Base-by-base conservation (phyloP, 2,113 vertebrate genomes). In the Malaclemys terrapin region DNA sequence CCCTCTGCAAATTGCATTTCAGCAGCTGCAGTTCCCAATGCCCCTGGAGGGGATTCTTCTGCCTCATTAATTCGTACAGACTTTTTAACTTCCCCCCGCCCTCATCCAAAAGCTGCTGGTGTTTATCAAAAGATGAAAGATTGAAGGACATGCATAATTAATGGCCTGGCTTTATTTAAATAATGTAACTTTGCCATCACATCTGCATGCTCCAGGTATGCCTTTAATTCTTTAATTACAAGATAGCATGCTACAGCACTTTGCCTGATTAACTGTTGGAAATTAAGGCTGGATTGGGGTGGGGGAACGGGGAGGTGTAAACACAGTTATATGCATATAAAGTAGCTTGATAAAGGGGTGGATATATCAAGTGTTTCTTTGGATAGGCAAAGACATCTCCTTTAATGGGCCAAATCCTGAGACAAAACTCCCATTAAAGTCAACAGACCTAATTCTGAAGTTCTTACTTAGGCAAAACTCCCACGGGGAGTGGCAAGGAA, bases 191-290 rank as follows among this genome's bases (percentile, higher is more conserved):
- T 96, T 80, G 83, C 88, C 80, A 29, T 85, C 47, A 27, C 91
- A 84, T 94, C 86, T 88, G 91, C 92, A 91, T 96, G 96, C 89
- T 56, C 62, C 93, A 96, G 94, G 94, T 96, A 91, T 2, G 50
- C 89, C 79, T 94, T 93, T 96, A 96, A 95, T 97, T 96, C 94
- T 90, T 93, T 94, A 96, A 97, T 96, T 96, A 95, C 81, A 93
- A 79, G 81, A 75, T 85, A 95, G 91, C 5, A 3, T 72, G 84
- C 89, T 56, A 75, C 81, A 38, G 76, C 9, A 82, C 92, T 89
- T 35, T 65, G 72, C 89, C 90, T 93, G 91, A 96, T 96, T 89
- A 96, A 84, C 85, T 78, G 93, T 14, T 50, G 72, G 76, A 89
- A 89, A 84, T 79, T 76, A 65, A 69, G 85, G 80, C 56, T 87